Percentiles rank a stretch among this genome's conserved stretches.
These are phyloP conservation scores for Adrianichthys oophorus DNA, from an alignment of 2,797 vertebrate species.

Conservation along the genomic window DNA sequence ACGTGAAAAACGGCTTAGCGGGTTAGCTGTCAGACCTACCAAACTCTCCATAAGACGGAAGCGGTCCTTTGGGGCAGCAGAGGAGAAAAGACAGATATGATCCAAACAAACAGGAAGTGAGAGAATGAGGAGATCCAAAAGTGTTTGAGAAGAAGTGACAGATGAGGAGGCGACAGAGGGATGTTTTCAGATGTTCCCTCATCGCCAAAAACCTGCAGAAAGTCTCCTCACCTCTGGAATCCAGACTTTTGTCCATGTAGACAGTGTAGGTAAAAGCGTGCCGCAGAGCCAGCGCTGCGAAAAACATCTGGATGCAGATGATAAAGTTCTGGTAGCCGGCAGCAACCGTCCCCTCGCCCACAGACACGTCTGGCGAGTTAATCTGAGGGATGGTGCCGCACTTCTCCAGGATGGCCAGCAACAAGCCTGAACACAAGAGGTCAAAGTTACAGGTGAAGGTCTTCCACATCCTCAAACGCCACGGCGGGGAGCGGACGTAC, in stretches of 20 bases:
- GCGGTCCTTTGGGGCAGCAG: slow-evolving; percentile 74
- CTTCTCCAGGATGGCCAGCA: slow-evolving; percentile 96
- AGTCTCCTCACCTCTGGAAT: slow-evolving; percentile 84
- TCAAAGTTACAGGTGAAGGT: accelerated
- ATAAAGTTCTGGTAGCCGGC: slow-evolving; percentile 98
- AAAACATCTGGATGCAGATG: slow-evolving; percentile 98
- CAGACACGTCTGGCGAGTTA: slow-evolving; percentile 83
- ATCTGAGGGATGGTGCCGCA: slow-evolving; percentile 96
- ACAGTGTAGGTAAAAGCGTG: slow-evolving; percentile 94
- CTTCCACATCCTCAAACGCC: too few species aligned
- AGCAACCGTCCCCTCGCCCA: slow-evolving; percentile 94
- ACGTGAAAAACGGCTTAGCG: too few species aligned
- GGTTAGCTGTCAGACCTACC: slow-evolving; percentile 67
- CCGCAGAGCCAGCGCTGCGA: slow-evolving; percentile 90
- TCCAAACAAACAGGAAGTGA: slow-evolving; percentile 14
- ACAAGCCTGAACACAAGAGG: slow-evolving; percentile 80
- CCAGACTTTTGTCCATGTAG: slow-evolving; percentile 91
- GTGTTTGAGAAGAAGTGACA: neutral
- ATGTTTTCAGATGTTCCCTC: too few species aligned
- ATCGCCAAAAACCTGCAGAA: neutral
- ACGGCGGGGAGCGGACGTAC: slow-evolving; percentile 50
- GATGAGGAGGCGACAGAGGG: neutral
- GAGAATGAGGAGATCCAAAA: neutral
- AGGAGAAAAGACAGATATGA: slow-evolving; percentile 26
- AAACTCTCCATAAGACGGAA: slow-evolving; percentile 76